phyloP scores from a whole-genome alignment of 2,113 vertebrate species.

The Neodon shergylaensis region DNA sequence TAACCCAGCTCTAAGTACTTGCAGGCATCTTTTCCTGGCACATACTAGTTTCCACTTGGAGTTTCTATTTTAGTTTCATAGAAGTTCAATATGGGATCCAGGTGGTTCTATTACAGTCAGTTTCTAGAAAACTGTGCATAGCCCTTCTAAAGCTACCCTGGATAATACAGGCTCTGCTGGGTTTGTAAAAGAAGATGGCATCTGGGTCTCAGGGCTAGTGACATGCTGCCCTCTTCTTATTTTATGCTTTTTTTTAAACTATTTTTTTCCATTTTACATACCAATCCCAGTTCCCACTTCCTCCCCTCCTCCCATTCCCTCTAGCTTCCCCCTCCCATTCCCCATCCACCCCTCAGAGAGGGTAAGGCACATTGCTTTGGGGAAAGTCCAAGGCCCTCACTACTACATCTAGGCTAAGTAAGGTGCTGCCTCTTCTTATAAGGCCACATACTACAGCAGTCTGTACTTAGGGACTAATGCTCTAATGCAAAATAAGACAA shows the following conservation, averaged over 20 bases:
- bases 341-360: no score
- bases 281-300: no score
- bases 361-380: no score
- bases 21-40: background rate
- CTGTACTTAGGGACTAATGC: background rate
- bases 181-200: background rate
- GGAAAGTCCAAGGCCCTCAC: no score
- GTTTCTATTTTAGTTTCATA: constrained; percentile 40
- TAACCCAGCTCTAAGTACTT: background rate
- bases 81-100: background rate
- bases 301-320: no score
- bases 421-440: background rate
- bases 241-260: no score
- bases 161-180: background rate
- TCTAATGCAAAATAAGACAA: background rate
- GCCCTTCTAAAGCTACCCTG: background rate
- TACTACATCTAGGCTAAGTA: no score
- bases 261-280: no score
- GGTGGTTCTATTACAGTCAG: background rate
- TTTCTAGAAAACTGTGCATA: background rate
- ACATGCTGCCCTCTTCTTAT: background rate
- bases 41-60: background rate
- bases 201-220: background rate
- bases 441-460: background rate
- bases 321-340: no score